These are phyloP conservation scores for Gonioctena quinquepunctata DNA, from an alignment of 1,140 invertebrate genomes.

Conservation along the genomic window DNA sequence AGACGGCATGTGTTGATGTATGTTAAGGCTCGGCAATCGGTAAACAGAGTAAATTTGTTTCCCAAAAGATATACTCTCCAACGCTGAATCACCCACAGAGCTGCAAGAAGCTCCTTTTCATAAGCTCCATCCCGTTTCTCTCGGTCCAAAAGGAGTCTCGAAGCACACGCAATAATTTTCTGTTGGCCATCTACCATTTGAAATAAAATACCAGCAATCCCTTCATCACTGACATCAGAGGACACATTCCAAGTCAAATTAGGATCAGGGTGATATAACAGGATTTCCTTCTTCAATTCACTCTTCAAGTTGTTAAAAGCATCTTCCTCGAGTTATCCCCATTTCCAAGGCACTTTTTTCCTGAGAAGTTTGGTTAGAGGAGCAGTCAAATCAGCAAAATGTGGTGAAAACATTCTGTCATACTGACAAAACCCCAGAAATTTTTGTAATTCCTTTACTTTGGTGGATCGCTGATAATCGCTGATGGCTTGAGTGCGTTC, in stretches of 20 bases:
- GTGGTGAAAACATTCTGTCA: conserved; percentile 26
- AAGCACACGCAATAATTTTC: background rate
- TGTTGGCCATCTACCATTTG: background rate
- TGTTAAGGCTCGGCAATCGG: background rate
- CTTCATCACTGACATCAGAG: background rate
- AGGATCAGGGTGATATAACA: background rate
- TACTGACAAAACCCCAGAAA: conserved; percentile 33
- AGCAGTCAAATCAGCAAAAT: conserved; percentile 10
- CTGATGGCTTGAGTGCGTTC: conserved; percentile 5
- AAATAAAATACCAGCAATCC: background rate
- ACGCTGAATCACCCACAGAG: background rate
- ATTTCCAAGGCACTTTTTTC: conserved; percentile 7
- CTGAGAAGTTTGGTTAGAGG: background rate
- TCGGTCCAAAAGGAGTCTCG: background rate
- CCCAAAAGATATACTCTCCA: conserved; percentile 6
- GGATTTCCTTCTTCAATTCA: background rate
- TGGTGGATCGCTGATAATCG: conserved; percentile 32
- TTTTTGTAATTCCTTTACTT: conserved; percentile 31
- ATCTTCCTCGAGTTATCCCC: conserved; percentile 2
- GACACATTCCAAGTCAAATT: background rate
- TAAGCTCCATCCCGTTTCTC: background rate
- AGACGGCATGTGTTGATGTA: conserved; percentile 1
- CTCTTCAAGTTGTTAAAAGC: background rate
- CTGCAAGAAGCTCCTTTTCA: background rate
- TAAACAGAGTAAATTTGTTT: background rate